A percentile compares a stretch with the other conserved stretches of the same genome.
phyloP scores from a whole-genome alignment of 35 echinoderm and acorn worm genomes.

The Apostichopus californicus region DNA sequence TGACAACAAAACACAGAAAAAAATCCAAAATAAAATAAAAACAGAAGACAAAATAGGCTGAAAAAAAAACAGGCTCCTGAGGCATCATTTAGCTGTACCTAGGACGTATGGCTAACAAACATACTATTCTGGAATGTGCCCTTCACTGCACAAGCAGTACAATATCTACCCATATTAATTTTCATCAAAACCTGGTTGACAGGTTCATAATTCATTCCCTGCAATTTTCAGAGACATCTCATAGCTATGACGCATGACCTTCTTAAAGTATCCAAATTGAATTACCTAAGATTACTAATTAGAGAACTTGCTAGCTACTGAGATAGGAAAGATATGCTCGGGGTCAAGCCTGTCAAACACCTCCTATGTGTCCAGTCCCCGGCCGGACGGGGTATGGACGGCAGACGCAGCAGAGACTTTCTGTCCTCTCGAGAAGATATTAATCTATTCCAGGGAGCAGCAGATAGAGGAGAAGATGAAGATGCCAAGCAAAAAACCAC shows the following conservation, averaged over 20 bases:
- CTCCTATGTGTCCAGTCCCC: background rate
- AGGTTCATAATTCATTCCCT: background rate
- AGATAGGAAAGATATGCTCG: background rate
- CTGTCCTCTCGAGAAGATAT: background rate
- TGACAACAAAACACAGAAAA: no score
- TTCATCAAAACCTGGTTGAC: background rate
- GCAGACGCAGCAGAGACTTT: background rate
- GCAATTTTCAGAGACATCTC: background rate
- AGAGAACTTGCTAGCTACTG: background rate
- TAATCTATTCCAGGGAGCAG: background rate
- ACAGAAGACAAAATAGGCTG: no score
- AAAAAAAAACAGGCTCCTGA: no score
- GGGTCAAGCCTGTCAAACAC: slow-evolving; percentile 3
- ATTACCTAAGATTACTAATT: slow-evolving; percentile 5
- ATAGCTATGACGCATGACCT: slow-evolving; percentile 36
- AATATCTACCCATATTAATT: background rate
- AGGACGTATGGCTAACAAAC: no score
- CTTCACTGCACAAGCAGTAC: background rate
- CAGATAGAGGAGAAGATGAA: background rate
- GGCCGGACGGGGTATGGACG: no score
- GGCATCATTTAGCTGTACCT: no score
- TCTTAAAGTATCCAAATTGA: slow-evolving; percentile 10
- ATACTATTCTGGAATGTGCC: background rate
- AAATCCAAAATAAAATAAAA: no score
- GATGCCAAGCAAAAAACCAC: background rate